Conservation (phyloP, 2,888 invertebrate genomes). For the Drosophila imparisetae region DNA sequence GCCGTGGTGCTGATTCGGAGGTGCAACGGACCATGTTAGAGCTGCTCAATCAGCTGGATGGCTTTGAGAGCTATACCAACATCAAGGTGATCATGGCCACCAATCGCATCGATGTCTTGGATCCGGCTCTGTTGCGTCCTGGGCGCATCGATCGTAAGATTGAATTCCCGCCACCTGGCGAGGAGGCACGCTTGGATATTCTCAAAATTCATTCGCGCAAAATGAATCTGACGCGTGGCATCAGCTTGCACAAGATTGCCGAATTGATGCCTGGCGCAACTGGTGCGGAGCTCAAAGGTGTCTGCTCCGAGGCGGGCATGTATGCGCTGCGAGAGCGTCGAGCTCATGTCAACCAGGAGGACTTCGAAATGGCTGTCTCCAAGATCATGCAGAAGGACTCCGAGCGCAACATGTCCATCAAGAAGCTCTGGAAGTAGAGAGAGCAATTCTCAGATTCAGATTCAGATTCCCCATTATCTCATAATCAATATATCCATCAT, state of each 20-base stretch:
- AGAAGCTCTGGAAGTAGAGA: conserved; percentile 98
- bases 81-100: conserved; percentile 99
- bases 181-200: conserved; percentile 98
- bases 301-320: conserved; percentile 99
- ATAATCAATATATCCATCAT: background rate
- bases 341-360: conserved; percentile 99
- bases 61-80: conserved; percentile 99
- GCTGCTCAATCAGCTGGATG: conserved; percentile 98
- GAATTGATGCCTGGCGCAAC: conserved; percentile 98
- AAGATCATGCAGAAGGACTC: conserved; percentile 99
- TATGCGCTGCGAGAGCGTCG: conserved; percentile 98
- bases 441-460: too few relatives aligned
- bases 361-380: conserved; percentile 99
- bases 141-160: conserved; percentile 99
- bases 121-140: conserved; percentile 97
- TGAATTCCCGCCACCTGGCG: conserved; percentile 99
- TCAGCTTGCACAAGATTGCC: conserved; percentile 98
- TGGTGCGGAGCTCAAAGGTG: conserved; percentile 98
- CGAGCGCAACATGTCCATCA: conserved; percentile 99
- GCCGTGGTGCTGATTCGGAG: conserved; percentile 98
- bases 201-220: conserved; percentile 99
- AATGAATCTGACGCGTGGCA: conserved; percentile 99
- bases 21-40: conserved; percentile 99
- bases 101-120: conserved; percentile 98
- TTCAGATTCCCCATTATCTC: too few relatives aligned